phyloP scores from a whole-genome alignment of 2,797 vertebrate species.

The Eulemur albifrons region DNA sequence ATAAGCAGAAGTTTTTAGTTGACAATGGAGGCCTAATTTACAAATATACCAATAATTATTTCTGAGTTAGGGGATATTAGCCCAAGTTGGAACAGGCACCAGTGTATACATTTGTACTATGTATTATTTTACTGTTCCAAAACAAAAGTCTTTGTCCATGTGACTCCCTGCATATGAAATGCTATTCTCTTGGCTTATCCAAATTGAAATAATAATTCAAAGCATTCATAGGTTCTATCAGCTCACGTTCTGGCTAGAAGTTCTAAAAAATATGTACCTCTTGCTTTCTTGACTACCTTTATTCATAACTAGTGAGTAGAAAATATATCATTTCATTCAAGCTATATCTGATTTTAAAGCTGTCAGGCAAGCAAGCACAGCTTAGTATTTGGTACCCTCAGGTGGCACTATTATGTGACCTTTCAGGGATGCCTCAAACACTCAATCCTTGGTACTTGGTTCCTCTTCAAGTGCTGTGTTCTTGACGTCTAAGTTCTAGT shows the following conservation, averaged over 20 bases:
- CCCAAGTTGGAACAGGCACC: not conserved
- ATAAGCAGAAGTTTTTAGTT: constrained; percentile 32
- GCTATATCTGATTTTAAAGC: not conserved
- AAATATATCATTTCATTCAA: not conserved
- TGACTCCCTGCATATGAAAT: not conserved
- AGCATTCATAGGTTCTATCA: not conserved
- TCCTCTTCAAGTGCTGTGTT: not conserved
- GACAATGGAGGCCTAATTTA: constrained; percentile 3
- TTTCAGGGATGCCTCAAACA: not conserved
- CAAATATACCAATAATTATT: constrained; percentile 4
- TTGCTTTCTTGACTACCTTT: not conserved
- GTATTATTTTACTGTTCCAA: not conserved
- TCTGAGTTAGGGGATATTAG: not conserved
- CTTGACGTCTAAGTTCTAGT: not conserved
- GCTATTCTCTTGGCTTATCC: not conserved
- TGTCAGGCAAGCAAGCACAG: not conserved
- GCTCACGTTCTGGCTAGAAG: not conserved
- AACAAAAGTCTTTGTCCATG: not conserved
- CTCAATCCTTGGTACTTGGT: not conserved
- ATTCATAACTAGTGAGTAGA: not conserved
- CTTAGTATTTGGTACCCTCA: not conserved
- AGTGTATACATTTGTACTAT: not conserved
- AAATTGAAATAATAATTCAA: constrained; percentile 35
- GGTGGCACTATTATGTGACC: not conserved
- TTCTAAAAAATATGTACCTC: not conserved